These are phyloP conservation scores for Podarcis siculus DNA, from an alignment of 2,797 vertebrate species.

Conservation along the genomic window DNA sequence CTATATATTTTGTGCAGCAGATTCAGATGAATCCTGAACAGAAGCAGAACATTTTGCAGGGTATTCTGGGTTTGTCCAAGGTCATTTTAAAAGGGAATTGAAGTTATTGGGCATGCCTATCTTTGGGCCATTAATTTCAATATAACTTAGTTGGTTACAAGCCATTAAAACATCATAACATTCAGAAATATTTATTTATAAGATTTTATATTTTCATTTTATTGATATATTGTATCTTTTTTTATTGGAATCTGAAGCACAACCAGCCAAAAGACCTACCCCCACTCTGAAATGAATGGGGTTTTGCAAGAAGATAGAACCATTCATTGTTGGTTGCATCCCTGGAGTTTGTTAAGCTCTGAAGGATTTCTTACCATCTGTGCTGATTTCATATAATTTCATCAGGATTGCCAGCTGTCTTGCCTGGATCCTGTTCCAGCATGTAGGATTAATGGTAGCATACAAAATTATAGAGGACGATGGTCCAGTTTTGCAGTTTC, in stretches of 20 bases:
- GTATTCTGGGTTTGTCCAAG: too few species aligned
- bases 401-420: not conserved
- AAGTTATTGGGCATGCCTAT: too few species aligned
- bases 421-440: not conserved
- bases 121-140: too few species aligned
- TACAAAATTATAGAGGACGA: not conserved
- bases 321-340: not conserved
- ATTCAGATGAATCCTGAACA: too few species aligned
- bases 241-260: not conserved
- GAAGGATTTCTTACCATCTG: not conserved
- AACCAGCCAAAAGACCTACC: not conserved
- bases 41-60: too few species aligned
- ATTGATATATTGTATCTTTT: not conserved
- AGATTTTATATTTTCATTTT: not conserved
- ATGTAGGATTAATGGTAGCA: not conserved
- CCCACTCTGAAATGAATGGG: not conserved
- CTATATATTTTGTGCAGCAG: not conserved
- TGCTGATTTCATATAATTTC: constrained; percentile 1
- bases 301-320: not conserved
- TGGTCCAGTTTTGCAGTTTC: constrained; percentile 1
- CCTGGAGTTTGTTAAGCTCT: not conserved
- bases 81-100: too few species aligned
- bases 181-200: too few species aligned
- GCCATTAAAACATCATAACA: too few species aligned
- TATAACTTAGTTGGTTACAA: too few species aligned